Percentiles rank a stretch among this genome's conserved stretches.
phyloP scores from a whole-genome alignment of 1,140 invertebrate species.

The Solenopsis invicta region DNA sequence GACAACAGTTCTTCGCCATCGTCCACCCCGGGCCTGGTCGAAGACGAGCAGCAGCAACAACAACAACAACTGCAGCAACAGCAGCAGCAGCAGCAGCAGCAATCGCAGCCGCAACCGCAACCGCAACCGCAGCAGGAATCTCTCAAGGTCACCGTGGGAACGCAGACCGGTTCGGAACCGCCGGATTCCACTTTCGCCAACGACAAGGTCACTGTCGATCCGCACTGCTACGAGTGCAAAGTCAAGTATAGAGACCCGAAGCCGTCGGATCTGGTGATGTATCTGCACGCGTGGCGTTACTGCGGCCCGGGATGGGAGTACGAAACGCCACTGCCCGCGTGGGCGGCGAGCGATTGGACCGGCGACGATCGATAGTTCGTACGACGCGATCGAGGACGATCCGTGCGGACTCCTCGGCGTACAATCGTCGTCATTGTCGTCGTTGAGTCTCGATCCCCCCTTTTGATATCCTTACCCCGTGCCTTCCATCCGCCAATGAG shows the following conservation, averaged over 20 bases:
- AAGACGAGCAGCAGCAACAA: conserved; percentile 82
- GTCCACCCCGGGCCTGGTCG: conserved; percentile 80
- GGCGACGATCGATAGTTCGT: conserved; percentile 86
- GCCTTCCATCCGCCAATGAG: conserved; percentile 84
- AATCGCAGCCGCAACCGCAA: conserved; percentile 81
- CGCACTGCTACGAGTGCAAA: conserved; percentile 97
- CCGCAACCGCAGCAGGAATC: conserved; percentile 69
- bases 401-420: conserved; percentile 33
- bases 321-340: conserved; percentile 94
- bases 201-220: conserved; percentile 93
- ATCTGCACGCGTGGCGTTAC: conserved; percentile 97
- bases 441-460: conserved; percentile 59
- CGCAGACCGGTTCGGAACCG: conserved; percentile 93
- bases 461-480: conserved; percentile 86
- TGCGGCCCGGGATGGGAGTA: conserved; percentile 96
- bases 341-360: conserved; percentile 94
- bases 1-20: conserved; percentile 81
- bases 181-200: conserved; percentile 90
- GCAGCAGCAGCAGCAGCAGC: conserved; percentile 73
- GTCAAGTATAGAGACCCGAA: conserved; percentile 96
- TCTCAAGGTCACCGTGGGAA: conserved; percentile 91
- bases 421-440: conserved; percentile 33
- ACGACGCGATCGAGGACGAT: conserved; percentile 36
- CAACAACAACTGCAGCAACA: conserved; percentile 74
- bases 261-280: conserved; percentile 97